These are phyloP conservation scores for Junonia oenone DNA, from an alignment of 2,888 invertebrate species.

Conservation along the genomic window DNA sequence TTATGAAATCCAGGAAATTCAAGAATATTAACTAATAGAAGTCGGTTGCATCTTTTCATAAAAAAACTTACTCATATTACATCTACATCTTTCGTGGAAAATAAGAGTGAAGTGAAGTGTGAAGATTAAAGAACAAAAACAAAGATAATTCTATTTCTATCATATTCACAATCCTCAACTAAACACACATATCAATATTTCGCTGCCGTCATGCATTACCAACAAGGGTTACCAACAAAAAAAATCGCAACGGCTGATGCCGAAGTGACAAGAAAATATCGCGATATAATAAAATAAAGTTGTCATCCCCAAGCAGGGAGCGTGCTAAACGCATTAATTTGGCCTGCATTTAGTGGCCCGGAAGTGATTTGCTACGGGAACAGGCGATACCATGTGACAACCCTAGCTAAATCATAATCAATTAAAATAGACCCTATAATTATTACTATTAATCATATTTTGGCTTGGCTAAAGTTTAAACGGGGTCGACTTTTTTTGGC, in stretches of 20 bases:
- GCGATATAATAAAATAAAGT: slow-evolving; percentile 76
- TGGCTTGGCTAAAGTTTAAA: slow-evolving; percentile 45
- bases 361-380: slow-evolving; percentile 80
- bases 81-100: too few species aligned
- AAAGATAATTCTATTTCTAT: too few species aligned
- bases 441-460: slow-evolving; percentile 36
- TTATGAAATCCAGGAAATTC: too few species aligned
- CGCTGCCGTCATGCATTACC: background rate
- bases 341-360: slow-evolving; percentile 78
- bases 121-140: too few species aligned
- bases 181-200: background rate
- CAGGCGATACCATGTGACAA: slow-evolving; percentile 66
- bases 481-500: slow-evolving; percentile 53
- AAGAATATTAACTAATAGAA: too few species aligned
- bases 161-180: background rate
- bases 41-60: too few species aligned
- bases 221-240: slow-evolving; percentile 17
- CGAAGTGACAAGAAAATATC: slow-evolving; percentile 76
- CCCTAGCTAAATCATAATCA: slow-evolving; percentile 35
- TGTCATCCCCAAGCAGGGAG: slow-evolving; percentile 76
- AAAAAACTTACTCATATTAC: too few species aligned
- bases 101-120: too few species aligned
- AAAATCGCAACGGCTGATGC: slow-evolving; percentile 41
- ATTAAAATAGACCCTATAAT: slow-evolving; percentile 50
- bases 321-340: slow-evolving; percentile 80